Evolutionary conservation across 2,113 vertebrate species (phyloP), one percentile per base, ranked within the genome.

Genomic region (Callithrix jacchus): DNA sequence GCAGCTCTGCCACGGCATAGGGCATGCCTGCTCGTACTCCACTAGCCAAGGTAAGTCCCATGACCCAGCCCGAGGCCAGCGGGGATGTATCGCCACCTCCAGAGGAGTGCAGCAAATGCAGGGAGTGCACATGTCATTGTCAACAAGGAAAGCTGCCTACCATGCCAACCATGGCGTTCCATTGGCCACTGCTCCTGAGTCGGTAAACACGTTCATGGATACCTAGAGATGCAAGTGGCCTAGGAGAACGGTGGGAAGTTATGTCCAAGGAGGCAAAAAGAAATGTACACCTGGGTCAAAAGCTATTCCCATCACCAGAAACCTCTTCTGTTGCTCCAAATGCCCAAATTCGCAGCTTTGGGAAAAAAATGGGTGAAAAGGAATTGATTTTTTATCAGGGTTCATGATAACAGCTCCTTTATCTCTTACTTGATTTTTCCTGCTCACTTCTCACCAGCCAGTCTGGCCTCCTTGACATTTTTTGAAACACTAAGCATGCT

Each of bases 261-360:
- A 54, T 54, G 10, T 7, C 6, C 74, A 82, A 58, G 56, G 74
- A 79, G 45, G 23, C 32, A 37, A 32, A 94, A 91, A 66, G 37
- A 76, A 85, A 71, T 27, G 21, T 6, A 8, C 25, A 2, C n/a
- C 7, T 58, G 6, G 5, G 42, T 88, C 82, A 74, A 87, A 80
- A n/a, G 7, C 42, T 66, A 5, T 73, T 66, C 64, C 45, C 13
- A 52, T 18, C 18, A 0, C 9, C 54, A 58, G 14, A 81, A 80
- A 64, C 37, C 56, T 37, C 13, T 74, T 42, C 32, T 20, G 5
- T 52, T 66, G 18, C 54, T 64, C 56, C 77, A 95, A 45, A 91
- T 81, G 91, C 47, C 61, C 25, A n/a, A 45, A 89, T 76, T 93
- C 47, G 49, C 25, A 42, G 61, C 30, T 94, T 56, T 42, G 79